Percentiles rank a stretch among this genome's conserved stretches.
These are phyloP conservation scores for Hydropsyche betteni DNA, from an alignment of 2,888 invertebrate species.

Conservation along the genomic window DNA sequence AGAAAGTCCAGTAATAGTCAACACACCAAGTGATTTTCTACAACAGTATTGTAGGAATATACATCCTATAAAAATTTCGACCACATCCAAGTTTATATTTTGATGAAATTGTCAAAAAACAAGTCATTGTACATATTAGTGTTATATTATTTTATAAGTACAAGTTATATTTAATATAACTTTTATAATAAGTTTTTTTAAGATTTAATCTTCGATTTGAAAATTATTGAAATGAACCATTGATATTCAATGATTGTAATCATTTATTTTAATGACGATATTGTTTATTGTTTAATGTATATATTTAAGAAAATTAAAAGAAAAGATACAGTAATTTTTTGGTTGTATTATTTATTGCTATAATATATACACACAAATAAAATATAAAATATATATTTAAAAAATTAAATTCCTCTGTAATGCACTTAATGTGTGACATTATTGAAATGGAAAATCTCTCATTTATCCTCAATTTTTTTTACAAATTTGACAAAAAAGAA, in stretches of 20 bases:
- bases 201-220: too few species aligned
- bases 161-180: neutral
- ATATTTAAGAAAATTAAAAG: neutral
- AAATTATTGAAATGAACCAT: constrained; percentile 34
- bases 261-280: constrained; percentile 37
- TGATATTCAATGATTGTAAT: constrained; percentile 50
- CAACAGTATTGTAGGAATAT: constrained; percentile 49
- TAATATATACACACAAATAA: neutral
- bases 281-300: constrained; percentile 7
- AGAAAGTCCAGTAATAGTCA: constrained; percentile 72
- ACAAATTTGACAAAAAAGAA: too few species aligned
- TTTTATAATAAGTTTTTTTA: neutral
- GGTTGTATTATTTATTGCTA: neutral
- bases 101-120: neutral
- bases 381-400: too few species aligned
- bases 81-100: constrained; percentile 26
- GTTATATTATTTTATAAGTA: neutral
- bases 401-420: too few species aligned
- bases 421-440: too few species aligned
- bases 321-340: neutral
- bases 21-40: constrained; percentile 61
- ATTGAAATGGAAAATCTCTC: too few species aligned
- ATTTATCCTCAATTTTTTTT: too few species aligned
- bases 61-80: constrained; percentile 43
- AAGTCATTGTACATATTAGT: neutral